Percentiles rank a stretch among this genome's conserved stretches.
Evolutionary conservation across 1,140 invertebrate genomes (phyloP).

Genomic region (Diorhabda elongata): DNA sequence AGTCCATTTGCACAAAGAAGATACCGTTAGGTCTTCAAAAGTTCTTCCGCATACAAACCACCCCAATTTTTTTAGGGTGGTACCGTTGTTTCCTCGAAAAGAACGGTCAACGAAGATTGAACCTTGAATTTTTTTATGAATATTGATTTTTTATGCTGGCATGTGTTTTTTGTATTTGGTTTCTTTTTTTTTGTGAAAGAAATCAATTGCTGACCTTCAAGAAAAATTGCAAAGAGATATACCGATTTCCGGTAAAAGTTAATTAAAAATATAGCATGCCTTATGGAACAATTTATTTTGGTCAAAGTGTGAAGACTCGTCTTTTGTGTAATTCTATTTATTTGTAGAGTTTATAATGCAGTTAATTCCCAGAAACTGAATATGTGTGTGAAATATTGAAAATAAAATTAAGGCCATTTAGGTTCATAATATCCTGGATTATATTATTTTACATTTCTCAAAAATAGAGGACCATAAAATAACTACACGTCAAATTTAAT

Average conservation of each 20-base stretch:
- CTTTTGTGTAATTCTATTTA: no score
- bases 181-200: not conserved
- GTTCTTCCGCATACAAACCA: slow-evolving; percentile 1
- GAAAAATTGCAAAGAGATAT: not conserved
- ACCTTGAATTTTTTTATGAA: not conserved
- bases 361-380: no score
- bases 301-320: not conserved
- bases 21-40: not conserved
- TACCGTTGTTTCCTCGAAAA: not conserved
- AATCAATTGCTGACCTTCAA: not conserved
- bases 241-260: not conserved
- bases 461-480: no score
- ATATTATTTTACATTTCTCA: no score
- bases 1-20: not conserved
- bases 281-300: not conserved
- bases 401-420: no score
- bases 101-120: not conserved
- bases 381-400: no score
- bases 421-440: no score
- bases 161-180: not conserved
- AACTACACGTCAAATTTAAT: no score
- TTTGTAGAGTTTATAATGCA: no score
- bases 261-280: not conserved
- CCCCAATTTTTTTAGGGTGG: not conserved
- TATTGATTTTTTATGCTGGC: slow-evolving; percentile 1